Base-by-base conservation (phyloP, 2,113 vertebrate species). In the Oxyura jamaicensis region DNA sequence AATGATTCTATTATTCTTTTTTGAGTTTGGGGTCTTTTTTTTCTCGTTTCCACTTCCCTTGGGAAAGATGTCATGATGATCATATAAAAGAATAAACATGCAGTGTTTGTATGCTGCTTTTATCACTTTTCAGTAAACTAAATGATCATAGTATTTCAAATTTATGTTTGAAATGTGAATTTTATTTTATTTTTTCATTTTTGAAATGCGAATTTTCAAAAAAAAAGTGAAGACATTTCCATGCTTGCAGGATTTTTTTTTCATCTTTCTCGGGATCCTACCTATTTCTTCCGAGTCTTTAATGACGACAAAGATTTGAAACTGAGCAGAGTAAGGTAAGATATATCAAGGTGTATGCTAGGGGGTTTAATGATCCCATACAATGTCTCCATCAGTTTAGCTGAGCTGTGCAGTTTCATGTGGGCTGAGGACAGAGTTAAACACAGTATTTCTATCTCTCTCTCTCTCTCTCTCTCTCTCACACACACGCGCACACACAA, bases 401-500 rank as follows among this genome's bases (percentile, higher is more conserved):
- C 23, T 26, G 25, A 82, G 39, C 31, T 62, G 41, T 56, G 56
- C 62, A 60, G 39, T 36, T 55, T 74, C 36, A 68, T 20, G 2
- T 4, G 5, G 48, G 23, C 26, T 15, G 33, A 35, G 6, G 33
- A 35, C 16, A 35, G 1, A 39, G 2, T 44, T 75, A 33, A 75
- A 84, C 17, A 52, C 20, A n/a, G 3, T 11, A 28, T 63, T 83
- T 39, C 0, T 39, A 7, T 39, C 36, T 39, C 36, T 39, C 36
- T 39, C 36, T 39, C 36, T 39, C 36, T 39, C 36, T 39, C 36
- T 39, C n/a, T n/a, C n/a, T n/a, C n/a, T n/a, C n/a, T n/a, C n/a
- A n/a, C n/a, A 0, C 16, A 8, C 39, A 39, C n/a, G n/a, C n/a
- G 39, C 41, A 41, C 41, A 41, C 41, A 41, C 41, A 26, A 8